These are phyloP conservation scores for Kryptopterus vitreolus DNA, from an alignment of 2,797 vertebrate genomes.

Conservation along the genomic window DNA sequence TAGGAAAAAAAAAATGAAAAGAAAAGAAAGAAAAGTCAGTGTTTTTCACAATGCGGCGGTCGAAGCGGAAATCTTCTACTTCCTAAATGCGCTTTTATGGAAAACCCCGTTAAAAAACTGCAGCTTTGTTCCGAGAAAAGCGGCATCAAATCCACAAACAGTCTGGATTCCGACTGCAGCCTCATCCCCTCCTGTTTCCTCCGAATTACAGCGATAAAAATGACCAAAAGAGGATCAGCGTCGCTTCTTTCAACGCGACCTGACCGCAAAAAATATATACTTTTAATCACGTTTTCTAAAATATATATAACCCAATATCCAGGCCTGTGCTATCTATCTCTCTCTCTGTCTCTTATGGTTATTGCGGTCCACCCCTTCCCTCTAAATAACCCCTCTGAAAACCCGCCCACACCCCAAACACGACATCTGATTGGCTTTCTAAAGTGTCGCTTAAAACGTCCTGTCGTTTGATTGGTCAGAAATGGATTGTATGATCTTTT, in stretches of 20 bases:
- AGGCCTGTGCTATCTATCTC: not conserved
- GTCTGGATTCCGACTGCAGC: constrained; percentile 70
- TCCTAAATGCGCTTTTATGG: constrained; percentile 64
- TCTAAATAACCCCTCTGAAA: not conserved
- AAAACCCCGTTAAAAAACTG: constrained; percentile 64
- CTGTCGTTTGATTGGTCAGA: not conserved
- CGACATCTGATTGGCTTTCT: not conserved
- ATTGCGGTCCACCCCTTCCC: too few species aligned
- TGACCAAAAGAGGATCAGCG: not conserved
- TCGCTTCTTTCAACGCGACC: constrained; percentile 6
- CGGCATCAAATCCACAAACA: constrained; percentile 70
- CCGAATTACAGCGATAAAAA: not conserved
- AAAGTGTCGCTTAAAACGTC: not conserved
- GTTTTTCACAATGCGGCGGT: constrained; percentile 67
- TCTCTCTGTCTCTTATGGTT: not conserved
- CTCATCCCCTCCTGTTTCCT: constrained; percentile 68
- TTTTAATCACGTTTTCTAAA: too few species aligned
- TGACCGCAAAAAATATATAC: too few species aligned
- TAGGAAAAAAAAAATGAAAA: too few species aligned
- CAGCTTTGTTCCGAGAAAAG: constrained; percentile 57
- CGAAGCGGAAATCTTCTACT: constrained; percentile 67
- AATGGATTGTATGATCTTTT: fast-evolving
- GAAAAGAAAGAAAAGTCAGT: constrained; percentile 47
- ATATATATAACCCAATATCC: too few species aligned
- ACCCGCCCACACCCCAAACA: not conserved